Evolutionary conservation across 2,113 vertebrate species (phyloP), one percentile per base, ranked within the genome.

Genomic region (Gila orcuttii): DNA sequence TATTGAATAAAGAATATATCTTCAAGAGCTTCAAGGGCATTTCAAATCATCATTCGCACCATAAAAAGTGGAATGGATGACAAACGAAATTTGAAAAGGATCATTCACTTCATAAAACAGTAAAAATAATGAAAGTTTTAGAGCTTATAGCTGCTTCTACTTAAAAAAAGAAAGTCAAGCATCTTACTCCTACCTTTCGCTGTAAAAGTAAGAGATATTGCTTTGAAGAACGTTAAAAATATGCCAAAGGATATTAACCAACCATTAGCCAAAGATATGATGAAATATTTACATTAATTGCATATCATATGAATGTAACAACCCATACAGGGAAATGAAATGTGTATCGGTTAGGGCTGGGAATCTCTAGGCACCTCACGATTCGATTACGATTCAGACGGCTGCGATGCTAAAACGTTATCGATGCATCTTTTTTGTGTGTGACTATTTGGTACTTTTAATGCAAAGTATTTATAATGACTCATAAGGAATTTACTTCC

Each of bases 1-100:
- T 64, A 64, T 25, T 28, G n/a, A 17, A 64, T 31, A 28, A 64
- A 80, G n/a, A 17, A 19, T n/a, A 80, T 45, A 64, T 80, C 59
- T 28, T 79, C 77, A 59, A 78, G 76, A 78, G 52, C 59, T 79
- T 79, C 36, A 28, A 42, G n/a, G n/a, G 78, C 78, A 64, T 80
- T 80, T 42, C 3, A 9, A 80, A 11, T 15, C 36, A 64, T 62
- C 39, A 19, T 28, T 42, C 12, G 59, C 11, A 39, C 12, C 12
- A 42, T 42, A 60, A 60, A 60, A 60, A 11, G 17, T 12, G 50
- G 36, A 57, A 36, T 42, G 57, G 36, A 60, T 60, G 33, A 79
- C 55, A 80, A 80, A 42, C 25, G 6, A 79, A 62, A 64, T 64
- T 25, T 80, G 36, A 62, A 80, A 79, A 47, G 59, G 36, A 19